Conservation (phyloP, 2,797 vertebrate genomes). For the Dallia pectoralis region DNA sequence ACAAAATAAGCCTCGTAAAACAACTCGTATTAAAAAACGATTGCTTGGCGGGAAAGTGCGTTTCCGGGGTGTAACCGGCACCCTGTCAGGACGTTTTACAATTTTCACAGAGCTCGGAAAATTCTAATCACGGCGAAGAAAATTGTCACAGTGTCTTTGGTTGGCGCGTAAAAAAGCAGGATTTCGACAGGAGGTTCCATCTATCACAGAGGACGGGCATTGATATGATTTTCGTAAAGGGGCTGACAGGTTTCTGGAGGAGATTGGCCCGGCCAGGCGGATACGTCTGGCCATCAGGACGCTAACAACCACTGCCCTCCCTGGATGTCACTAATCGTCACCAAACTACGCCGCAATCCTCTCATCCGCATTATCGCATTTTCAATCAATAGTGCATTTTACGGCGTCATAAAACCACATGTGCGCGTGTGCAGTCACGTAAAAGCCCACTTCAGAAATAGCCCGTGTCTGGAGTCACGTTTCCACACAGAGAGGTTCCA, state of each 20-base stretch:
- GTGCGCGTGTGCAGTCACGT: neutral
- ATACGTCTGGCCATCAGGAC: slow-evolving; percentile 59
- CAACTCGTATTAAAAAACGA: neutral
- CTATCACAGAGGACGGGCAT: slow-evolving; percentile 72
- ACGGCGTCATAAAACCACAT: neutral
- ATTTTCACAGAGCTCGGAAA: slow-evolving; percentile 28
- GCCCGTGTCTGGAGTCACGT: neutral
- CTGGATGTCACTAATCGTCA: slow-evolving; percentile 21
- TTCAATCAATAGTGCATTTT: neutral
- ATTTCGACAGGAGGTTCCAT: slow-evolving; percentile 69
- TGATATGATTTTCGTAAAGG: slow-evolving; percentile 76
- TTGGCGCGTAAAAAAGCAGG: slow-evolving; percentile 35
- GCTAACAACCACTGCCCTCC: slow-evolving; percentile 57
- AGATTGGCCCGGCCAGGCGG: slow-evolving; percentile 64
- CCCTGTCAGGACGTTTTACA: slow-evolving; percentile 11
- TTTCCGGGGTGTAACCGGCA: neutral
- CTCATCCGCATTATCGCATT: neutral
- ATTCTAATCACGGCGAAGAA: slow-evolving; percentile 32
- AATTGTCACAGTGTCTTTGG: slow-evolving; percentile 43
- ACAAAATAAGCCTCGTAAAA: neutral
- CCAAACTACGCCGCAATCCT: neutral
- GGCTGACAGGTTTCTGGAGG: slow-evolving; percentile 73
- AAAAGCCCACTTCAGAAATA: neutral
- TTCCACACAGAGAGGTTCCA: neutral
- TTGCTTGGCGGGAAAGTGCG: neutral